Conservation (phyloP, 1,140 invertebrate species). For the Orchesella cincta region DNA sequence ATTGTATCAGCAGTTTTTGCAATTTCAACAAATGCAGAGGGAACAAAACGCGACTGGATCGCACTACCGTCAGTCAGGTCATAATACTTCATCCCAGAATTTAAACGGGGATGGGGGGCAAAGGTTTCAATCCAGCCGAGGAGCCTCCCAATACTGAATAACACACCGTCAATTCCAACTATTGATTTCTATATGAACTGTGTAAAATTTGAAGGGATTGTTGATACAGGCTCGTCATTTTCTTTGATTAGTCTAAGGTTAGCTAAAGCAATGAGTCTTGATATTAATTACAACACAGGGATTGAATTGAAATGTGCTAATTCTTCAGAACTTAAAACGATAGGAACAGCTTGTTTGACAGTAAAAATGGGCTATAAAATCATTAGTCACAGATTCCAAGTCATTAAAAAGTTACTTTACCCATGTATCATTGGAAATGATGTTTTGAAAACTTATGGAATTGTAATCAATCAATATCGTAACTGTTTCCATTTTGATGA, state of each 20-base stretch:
- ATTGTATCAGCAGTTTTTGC: no score
- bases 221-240: background rate
- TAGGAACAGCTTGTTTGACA: background rate
- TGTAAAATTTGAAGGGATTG: background rate
- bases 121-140: background rate
- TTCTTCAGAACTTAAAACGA: background rate
- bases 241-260: background rate
- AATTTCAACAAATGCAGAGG: no score
- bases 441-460: background rate
- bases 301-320: background rate
- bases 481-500: constrained; percentile 5
- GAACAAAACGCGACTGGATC: background rate
- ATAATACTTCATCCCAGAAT: no score
- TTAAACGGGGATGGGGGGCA: no score
- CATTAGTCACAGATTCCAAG: background rate
- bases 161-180: background rate
- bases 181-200: background rate
- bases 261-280: background rate
- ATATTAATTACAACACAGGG: background rate
- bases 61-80: background rate
- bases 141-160: background rate
- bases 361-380: background rate
- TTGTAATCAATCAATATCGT: background rate
- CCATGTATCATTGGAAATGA: constrained; percentile 1
- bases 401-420: background rate